Base-by-base conservation (phyloP, 1,140 invertebrate species). In the Sitodiplosis mosellana region DNA sequence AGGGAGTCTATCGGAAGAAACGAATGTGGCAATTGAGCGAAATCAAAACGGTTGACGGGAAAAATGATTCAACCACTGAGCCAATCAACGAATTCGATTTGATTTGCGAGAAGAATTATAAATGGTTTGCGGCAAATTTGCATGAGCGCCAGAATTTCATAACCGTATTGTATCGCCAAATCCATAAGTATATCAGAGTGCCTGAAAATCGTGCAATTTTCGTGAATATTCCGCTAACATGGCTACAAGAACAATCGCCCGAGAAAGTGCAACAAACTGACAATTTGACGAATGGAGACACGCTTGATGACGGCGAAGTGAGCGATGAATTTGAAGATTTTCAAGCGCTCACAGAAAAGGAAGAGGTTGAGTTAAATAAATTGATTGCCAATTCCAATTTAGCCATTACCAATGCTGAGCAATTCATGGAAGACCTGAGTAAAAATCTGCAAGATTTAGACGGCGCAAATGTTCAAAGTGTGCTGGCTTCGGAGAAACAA, bases 81-180 rank as follows among this genome's bases (percentile, higher is more conserved):
- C 80, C 88, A 47, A 78, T 75, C 1, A 71, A 77, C 52, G 87
- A 91, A 53, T 84, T 94, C 67, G 87, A 92, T 63, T 65, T 94
- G 45, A 76, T 83, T 53, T 78, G 90, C 59, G 88, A 93, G 59
- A 89, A 91, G 68, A 67, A 81, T 11, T 92, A 88, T 60, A 82
- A 84, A 65, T 92, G 88, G 86, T 73, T 77, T 33, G 79, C 87
- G 0, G 76, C 76, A 21, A 85, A 77, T 59, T 55, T 73, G 22
- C 78, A 84, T 56, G 89, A 93, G 62, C 76, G 87, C 41, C 76
- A 73, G 52, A 70, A 72, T 34, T 78, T 79, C 51, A 67, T 79
- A 7, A 71, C 69, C 15, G 75, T 71, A 51, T 58, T 80, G 0
- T 75, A 76, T 54, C 73, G 71, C 37, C 69, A 80, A 61, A 73